Conservation (phyloP, 1,140 invertebrate genomes). For the Hylaeus volcanicus region DNA sequence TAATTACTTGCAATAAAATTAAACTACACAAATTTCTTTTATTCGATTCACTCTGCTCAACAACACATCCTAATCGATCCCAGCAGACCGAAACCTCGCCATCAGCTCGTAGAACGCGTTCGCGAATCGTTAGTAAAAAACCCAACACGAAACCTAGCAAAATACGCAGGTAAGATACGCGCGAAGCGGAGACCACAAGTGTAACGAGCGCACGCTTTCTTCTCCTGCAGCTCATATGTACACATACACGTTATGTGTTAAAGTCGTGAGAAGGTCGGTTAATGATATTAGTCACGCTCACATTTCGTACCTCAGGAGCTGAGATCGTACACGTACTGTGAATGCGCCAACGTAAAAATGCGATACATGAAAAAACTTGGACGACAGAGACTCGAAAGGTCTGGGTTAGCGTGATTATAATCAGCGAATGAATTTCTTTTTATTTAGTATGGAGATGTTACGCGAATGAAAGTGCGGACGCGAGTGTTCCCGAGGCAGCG, state of each 20-base stretch:
- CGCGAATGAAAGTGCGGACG: background rate
- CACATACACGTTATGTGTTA: conserved; percentile 19
- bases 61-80: background rate
- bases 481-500: conserved; percentile 29
- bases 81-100: background rate
- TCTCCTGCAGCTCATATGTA: conserved; percentile 8
- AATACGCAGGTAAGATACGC: conserved; percentile 4
- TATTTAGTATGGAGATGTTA: background rate
- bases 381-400: conserved; percentile 2
- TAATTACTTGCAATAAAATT: no score
- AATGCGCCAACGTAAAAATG: conserved; percentile 32
- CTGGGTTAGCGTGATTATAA: background rate
- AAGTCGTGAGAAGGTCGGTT: conserved; percentile 7
- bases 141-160: conserved; percentile 15
- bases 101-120: conserved; percentile 14
- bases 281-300: conserved; percentile 54
- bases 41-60: background rate
- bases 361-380: conserved; percentile 18
- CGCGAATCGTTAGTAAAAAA: conserved; percentile 20
- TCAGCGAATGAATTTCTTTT: background rate
- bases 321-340: conserved; percentile 76
- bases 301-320: conserved; percentile 78
- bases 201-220: conserved; percentile 24
- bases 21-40: background rate
- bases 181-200: conserved; percentile 48